These are phyloP conservation scores for Sarcophaga peregrina DNA, from an alignment of 1,140 invertebrate species.

Conservation along the genomic window DNA sequence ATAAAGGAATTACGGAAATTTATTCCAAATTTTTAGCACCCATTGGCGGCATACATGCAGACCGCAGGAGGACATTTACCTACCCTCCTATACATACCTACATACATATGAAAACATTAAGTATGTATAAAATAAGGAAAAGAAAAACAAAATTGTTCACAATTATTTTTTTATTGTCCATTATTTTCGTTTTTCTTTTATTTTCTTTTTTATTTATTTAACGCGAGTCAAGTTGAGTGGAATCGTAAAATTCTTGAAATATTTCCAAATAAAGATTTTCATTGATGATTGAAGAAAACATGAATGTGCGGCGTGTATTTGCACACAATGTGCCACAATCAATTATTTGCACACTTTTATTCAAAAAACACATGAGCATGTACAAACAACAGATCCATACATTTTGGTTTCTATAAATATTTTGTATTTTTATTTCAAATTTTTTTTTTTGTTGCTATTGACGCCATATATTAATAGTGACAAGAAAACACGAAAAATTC, in stretches of 20 bases:
- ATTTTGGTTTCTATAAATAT: not conserved
- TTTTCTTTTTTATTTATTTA: not conserved
- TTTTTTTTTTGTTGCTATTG: not conserved
- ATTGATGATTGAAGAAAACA: constrained; percentile 27
- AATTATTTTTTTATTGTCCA: not conserved
- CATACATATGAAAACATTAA: too few relatives aligned
- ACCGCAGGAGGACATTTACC: too few relatives aligned
- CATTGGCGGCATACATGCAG: too few relatives aligned
- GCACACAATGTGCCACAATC: not conserved
- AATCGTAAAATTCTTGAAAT: constrained; percentile 35
- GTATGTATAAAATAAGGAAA: too few relatives aligned
- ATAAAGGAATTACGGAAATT: not conserved
- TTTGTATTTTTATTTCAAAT: not conserved
- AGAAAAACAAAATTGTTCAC: not conserved
- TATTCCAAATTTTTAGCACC: not conserved
- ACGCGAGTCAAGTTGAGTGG: too few relatives aligned
- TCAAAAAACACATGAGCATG: not conserved
- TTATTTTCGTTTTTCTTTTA: not conserved
- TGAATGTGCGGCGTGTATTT: not conserved
- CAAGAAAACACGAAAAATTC: constrained; percentile 2
- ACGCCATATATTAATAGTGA: constrained; percentile 8
- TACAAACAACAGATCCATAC: not conserved
- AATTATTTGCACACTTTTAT: constrained; percentile 4
- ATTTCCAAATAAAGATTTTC: constrained; percentile 28
- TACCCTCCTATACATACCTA: too few relatives aligned